Evolutionary conservation across 2,888 invertebrate species (phyloP).

Genomic region (Yponomeuta sedellus): DNA sequence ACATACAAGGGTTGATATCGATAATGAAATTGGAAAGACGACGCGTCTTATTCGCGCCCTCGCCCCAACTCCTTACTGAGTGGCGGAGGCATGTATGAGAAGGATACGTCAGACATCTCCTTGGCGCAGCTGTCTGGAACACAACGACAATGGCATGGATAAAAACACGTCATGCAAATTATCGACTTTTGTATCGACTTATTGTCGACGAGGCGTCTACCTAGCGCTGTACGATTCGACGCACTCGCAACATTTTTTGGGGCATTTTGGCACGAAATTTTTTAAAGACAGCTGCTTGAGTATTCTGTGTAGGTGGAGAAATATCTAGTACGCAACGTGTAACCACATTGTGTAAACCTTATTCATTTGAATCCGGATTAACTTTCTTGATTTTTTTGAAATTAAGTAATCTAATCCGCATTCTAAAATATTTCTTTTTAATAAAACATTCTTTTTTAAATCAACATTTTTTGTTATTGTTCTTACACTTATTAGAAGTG

Average conservation of each 20-base stretch:
- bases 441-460: too few relatives aligned
- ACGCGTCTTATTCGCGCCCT: too few relatives aligned
- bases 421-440: too few relatives aligned
- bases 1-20: too few relatives aligned
- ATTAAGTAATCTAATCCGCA: too few relatives aligned
- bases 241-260: constrained; percentile 41
- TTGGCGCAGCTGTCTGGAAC: constrained; percentile 56
- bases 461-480: too few relatives aligned
- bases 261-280: constrained; percentile 18
- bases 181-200: constrained; percentile 58
- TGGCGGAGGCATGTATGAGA: not conserved
- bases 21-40: too few relatives aligned
- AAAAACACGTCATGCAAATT: constrained; percentile 76
- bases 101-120: not conserved
- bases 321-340: not conserved
- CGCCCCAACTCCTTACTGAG: too few relatives aligned
- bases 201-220: constrained; percentile 48
- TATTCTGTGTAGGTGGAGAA: constrained; percentile 10
- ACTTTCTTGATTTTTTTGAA: too few relatives aligned
- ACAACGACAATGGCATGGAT: constrained; percentile 55
- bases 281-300: constrained; percentile 45
- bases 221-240: constrained; percentile 55
- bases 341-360: too few relatives aligned
- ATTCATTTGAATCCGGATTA: too few relatives aligned
- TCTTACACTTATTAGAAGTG: too few relatives aligned